These are phyloP conservation scores for Dryobotodes eremita DNA, from an alignment of 2,888 invertebrate genomes.

Conservation along the genomic window DNA sequence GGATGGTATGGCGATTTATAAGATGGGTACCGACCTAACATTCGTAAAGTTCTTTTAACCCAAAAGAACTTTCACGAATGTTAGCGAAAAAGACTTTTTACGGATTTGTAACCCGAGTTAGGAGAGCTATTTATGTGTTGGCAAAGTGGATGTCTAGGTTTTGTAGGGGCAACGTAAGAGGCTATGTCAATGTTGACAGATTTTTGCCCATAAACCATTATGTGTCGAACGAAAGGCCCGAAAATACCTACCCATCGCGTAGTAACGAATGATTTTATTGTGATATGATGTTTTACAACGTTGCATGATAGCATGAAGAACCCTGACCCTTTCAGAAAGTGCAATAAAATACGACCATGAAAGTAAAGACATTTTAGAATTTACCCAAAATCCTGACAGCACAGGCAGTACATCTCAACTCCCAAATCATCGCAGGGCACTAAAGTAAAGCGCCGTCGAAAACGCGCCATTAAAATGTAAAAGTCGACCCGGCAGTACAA, in stretches of 20 bases:
- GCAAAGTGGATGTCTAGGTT: neutral
- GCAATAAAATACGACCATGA: neutral
- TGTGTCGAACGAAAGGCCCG: neutral
- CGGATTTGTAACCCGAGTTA: neutral
- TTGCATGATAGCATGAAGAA: neutral
- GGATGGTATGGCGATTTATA: constrained; percentile 17
- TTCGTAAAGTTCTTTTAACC: neutral
- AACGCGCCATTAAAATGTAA: constrained; percentile 83
- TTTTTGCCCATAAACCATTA: neutral
- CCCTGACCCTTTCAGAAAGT: neutral
- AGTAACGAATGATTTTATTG: neutral
- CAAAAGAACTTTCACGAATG: too few relatives aligned
- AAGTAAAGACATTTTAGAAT: neutral
- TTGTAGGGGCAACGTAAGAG: neutral
- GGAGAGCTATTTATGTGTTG: neutral
- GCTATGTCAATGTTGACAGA: neutral
- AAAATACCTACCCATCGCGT: neutral
- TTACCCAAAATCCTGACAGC: constrained; percentile 3
- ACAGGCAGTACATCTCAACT: constrained; percentile 44
- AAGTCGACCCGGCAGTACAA: constrained; percentile 78
- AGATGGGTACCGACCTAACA: neutral
- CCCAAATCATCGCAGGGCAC: constrained; percentile 64
- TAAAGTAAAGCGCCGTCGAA: constrained; percentile 67
- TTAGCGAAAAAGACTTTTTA: neutral
- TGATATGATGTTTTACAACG: too few relatives aligned